Evolutionary conservation across 2,113 vertebrate species (phyloP), one percentile per base, ranked within the genome.

Genomic region (Amphilophus citrinellus): DNA sequence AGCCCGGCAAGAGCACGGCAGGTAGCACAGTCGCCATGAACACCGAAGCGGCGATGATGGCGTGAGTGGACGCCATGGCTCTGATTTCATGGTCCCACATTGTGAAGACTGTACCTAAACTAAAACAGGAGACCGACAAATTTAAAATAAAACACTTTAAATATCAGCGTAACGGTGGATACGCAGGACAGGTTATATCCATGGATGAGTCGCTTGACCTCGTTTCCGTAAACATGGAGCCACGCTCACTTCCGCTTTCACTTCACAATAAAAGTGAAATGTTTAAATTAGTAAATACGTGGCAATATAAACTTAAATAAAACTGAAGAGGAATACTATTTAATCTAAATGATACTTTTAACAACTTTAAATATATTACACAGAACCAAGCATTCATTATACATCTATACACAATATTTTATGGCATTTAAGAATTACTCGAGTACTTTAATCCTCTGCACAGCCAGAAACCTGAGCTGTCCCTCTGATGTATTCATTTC

Each of bases 51-150:
- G 95, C 95, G 42, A 97, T 90, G 18, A 98, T 95, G 37, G 97
- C 93, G 92, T 99, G 98, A 61, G 95, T 92, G 62, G 96, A 97
- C 17, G 95, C 92, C 79, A 99, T 97, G 92, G 96, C 96, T 92
- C 96, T 88, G 58, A 98, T 93, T 27, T 97, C 98, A 15, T 93
- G 93, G 86, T 97, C 97, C 95, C 95, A 97, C 98, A 99, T 99
- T 42, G 32, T 61, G 88, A 1, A 3, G 3, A 6, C 3, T 13
- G 18, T 6, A 0, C 6, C 32, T 50, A 9, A 9, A 6, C 47
- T 47, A 44, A 37, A 4, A 17, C 15, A 9, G 0, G 1, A 53
- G 2, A 56, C 6, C 1, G 8, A 22, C 14, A 22, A 18, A 76
- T 27, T 3, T 1, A 3, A 7, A 66, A 78, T 50, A 7, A 61